These are phyloP conservation scores for Romanogobio albipinnatus DNA, from an alignment of 2,113 vertebrate species.

Conservation along the genomic window DNA sequence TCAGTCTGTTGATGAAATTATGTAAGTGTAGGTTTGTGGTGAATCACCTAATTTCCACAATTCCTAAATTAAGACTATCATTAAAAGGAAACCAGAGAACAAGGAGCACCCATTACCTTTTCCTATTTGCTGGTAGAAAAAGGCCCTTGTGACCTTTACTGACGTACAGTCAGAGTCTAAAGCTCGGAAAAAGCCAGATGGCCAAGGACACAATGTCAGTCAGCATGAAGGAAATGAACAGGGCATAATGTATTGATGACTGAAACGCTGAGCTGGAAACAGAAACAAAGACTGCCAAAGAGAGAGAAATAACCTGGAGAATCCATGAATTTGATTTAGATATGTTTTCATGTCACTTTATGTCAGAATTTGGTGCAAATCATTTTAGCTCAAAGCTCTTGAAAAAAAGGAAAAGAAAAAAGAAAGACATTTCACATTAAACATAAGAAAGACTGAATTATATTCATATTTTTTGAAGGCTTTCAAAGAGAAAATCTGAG, in stretches of 20 bases:
- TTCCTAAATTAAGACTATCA: neutral
- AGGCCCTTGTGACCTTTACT: slow-evolving; percentile 15
- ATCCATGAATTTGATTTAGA: slow-evolving; percentile 2
- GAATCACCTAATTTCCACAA: neutral
- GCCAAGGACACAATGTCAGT: slow-evolving; percentile 55
- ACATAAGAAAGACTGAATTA: neutral
- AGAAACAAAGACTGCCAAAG: slow-evolving; percentile 36
- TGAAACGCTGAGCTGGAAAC: slow-evolving; percentile 44
- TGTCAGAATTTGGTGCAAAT: slow-evolving; percentile 14
- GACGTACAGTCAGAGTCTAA: slow-evolving; percentile 53
- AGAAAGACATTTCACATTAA: neutral
- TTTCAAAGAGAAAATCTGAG: neutral
- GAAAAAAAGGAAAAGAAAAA: slow-evolving; percentile 4
- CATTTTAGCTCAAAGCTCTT: neutral
- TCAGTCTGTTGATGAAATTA: slow-evolving; percentile 1
- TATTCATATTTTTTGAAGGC: neutral
- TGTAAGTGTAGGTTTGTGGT: neutral
- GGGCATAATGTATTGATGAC: slow-evolving; percentile 20
- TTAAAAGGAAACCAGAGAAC: neutral
- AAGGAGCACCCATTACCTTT: neutral
- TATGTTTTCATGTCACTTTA: neutral
- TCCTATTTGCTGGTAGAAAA: slow-evolving; percentile 22
- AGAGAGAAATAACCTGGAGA: slow-evolving; percentile 9
- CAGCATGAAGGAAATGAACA: slow-evolving; percentile 21
- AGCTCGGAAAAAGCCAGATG: slow-evolving; percentile 64